phyloP scores from a whole-genome alignment of 2,888 invertebrate species.

The Himalopsyche kuldschensis region DNA sequence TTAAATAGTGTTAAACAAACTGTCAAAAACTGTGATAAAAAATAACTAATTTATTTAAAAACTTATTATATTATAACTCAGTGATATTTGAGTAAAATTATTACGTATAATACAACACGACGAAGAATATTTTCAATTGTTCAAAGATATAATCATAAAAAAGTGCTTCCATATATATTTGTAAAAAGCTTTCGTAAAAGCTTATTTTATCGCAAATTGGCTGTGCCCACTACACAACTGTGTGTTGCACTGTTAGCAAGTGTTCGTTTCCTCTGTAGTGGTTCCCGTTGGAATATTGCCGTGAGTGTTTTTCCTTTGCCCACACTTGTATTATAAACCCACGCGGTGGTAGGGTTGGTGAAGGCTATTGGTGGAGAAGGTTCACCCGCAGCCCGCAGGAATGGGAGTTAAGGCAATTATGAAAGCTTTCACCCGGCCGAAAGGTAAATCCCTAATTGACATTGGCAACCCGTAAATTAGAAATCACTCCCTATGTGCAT shows the following conservation, averaged over 20 bases:
- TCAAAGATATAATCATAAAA: not conserved
- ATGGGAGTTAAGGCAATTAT: constrained; percentile 87
- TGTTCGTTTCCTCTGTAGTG: not conserved
- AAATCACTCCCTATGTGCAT: not conserved
- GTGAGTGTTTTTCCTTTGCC: not conserved
- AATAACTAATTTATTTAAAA: too few species aligned
- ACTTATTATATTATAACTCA: too few species aligned
- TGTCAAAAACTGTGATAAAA: too few species aligned
- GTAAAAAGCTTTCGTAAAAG: not conserved
- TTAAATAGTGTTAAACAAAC: too few species aligned
- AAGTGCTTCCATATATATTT: not conserved
- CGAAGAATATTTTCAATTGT: too few species aligned
- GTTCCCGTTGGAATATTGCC: not conserved
- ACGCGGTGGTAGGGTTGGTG: not conserved
- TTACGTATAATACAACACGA: too few species aligned
- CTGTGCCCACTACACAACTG: not conserved
- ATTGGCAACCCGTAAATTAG: not conserved
- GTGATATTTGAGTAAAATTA: too few species aligned
- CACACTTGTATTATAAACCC: not conserved
- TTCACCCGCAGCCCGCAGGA: constrained; percentile 62
- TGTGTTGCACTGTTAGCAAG: not conserved
- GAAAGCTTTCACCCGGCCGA: constrained; percentile 85
- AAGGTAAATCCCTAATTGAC: constrained; percentile 61
- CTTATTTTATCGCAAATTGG: not conserved
- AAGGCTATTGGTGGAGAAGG: constrained; percentile 41